These are phyloP conservation scores for Porites lobata DNA, from an alignment of 92 coral and sea anemone genomes.

Conservation along the genomic window DNA sequence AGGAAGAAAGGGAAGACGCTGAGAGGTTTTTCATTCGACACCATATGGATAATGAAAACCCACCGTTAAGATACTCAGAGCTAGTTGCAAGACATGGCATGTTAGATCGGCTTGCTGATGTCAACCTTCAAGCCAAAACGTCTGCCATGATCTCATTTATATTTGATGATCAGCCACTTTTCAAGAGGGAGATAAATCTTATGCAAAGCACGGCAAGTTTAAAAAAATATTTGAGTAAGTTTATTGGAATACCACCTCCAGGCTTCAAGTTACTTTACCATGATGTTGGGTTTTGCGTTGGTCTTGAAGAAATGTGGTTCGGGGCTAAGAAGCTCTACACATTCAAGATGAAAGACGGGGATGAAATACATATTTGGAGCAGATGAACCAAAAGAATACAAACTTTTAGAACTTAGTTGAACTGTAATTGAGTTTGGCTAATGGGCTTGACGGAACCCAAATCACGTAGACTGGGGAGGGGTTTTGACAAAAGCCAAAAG, in stretches of 20 bases:
- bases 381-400: background rate
- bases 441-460: no score
- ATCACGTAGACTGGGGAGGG: no score
- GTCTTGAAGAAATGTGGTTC: conserved; percentile 69
- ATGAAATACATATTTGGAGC: conserved; percentile 78
- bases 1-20: conserved; percentile 88
- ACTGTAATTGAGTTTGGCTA: no score
- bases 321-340: conserved; percentile 63
- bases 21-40: conserved; percentile 89
- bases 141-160: conserved; percentile 71
- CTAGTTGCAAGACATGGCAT: conserved; percentile 80
- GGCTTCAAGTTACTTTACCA: conserved; percentile 68
- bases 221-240: conserved; percentile 81
- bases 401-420: no score
- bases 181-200: conserved; percentile 63
- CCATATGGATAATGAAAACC: conserved; percentile 77
- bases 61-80: conserved; percentile 81
- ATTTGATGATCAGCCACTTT: conserved; percentile 79
- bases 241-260: conserved; percentile 74
- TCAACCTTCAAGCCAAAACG: conserved; percentile 77
- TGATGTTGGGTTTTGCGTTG: conserved; percentile 61
- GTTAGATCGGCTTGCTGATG: conserved; percentile 83
- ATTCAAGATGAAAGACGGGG: conserved; percentile 86
- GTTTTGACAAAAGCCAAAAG: no score
- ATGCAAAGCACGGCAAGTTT: conserved; percentile 83